Conservation (phyloP, 2,113 vertebrate species). For the Nematolebias whitei region DNA sequence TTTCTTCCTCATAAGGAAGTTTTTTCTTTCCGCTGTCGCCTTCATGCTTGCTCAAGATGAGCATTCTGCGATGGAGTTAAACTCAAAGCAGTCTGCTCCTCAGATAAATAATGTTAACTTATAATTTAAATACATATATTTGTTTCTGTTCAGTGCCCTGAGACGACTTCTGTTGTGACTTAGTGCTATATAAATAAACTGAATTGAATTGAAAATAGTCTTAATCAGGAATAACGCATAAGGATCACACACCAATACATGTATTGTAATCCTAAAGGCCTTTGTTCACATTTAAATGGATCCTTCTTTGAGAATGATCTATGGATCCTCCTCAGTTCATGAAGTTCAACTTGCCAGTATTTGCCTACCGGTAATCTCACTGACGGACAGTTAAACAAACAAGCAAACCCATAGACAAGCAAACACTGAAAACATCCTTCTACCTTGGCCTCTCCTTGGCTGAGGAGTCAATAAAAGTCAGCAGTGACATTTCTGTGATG, state of each 20-base stretch:
- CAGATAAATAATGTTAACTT: too few species aligned
- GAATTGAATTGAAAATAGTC: too few species aligned
- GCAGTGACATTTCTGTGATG: neutral
- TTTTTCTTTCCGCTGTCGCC: too few species aligned
- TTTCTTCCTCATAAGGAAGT: too few species aligned
- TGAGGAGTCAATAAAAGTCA: constrained; percentile 10
- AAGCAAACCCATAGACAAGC: neutral
- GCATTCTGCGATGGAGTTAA: too few species aligned
- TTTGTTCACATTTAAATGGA: neutral
- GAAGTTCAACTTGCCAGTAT: neutral
- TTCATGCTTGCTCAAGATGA: too few species aligned
- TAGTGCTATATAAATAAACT: too few species aligned
- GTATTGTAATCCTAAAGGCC: neutral
- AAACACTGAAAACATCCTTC: neutral
- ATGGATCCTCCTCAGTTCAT: neutral
- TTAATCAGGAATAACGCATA: neutral
- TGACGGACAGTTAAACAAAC: neutral
- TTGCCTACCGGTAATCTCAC: neutral
- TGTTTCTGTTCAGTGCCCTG: too few species aligned
- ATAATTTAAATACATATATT: too few species aligned
- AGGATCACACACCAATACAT: neutral
- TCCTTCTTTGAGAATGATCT: neutral
- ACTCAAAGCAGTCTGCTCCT: too few species aligned
- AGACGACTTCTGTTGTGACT: too few species aligned
- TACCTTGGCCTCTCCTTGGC: neutral